phyloP scores from a whole-genome alignment of 2,113 vertebrate genomes.

The Cnemophilus loriae region DNA sequence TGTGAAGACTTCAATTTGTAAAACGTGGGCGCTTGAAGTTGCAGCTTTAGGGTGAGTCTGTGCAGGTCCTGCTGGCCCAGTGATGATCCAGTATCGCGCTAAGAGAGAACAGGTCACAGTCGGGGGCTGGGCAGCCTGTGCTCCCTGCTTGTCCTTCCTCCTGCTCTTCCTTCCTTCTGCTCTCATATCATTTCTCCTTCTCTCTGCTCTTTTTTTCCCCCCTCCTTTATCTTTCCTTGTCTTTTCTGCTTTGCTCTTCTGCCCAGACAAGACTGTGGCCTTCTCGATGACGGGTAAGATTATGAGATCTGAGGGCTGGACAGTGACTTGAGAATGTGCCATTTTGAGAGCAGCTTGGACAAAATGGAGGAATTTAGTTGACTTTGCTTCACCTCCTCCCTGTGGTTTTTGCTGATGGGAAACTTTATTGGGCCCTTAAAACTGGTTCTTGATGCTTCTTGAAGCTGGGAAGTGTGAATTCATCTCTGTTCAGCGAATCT shows the following conservation, averaged over 20 bases:
- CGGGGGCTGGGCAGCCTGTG: conserved; percentile 43
- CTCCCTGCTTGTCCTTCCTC: background rate
- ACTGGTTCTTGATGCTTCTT: background rate
- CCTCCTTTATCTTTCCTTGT: background rate
- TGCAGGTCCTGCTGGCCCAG: conserved; percentile 25
- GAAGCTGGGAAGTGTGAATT: background rate
- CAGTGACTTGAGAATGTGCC: background rate
- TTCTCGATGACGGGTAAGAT: conserved; percentile 70
- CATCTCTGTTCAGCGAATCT: background rate
- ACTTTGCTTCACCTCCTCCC: background rate
- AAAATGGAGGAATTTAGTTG: background rate
- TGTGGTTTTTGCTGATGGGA: background rate
- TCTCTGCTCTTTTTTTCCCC: background rate
- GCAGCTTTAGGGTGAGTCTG: background rate
- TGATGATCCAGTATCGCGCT: conserved; percentile 69
- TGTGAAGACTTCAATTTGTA: rapidly evolving
- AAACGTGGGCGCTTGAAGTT: rapidly evolving
- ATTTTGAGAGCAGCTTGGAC: background rate
- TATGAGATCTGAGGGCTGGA: conserved; percentile 75
- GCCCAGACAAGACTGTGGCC: conserved; percentile 59
- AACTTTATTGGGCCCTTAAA: background rate
- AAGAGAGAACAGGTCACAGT: conserved; percentile 72
- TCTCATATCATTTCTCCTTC: background rate
- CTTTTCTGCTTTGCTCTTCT: conserved; percentile 52
- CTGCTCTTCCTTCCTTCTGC: background rate